Percentiles rank a stretch among this genome's conserved stretches.
Conservation (phyloP, 2,797 vertebrate genomes). For the Craterocephalus amniculus region DNA sequence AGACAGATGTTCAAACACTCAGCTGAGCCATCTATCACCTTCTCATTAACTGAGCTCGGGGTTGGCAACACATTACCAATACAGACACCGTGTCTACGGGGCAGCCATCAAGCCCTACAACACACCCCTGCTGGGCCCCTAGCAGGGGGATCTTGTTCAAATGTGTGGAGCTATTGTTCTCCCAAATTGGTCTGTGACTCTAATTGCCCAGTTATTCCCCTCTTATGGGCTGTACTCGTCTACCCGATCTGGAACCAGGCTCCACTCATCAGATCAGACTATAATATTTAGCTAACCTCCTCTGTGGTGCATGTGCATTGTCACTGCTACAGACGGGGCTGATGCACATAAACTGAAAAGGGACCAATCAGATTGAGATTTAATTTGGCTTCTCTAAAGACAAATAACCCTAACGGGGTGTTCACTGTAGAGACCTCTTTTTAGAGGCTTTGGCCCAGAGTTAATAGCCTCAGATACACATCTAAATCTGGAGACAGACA, state of each 20-base stretch:
- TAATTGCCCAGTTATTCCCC: constrained; percentile 84
- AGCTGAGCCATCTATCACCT: constrained; percentile 32
- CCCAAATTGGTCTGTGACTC: constrained; percentile 82
- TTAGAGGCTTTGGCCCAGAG: constrained; percentile 54
- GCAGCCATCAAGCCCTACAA: constrained; percentile 82
- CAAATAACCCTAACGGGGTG: constrained; percentile 17
- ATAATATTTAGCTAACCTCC: constrained; percentile 65
- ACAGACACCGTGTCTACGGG: constrained; percentile 81
- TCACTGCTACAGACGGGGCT: constrained; percentile 33
- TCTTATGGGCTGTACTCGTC: constrained; percentile 69
- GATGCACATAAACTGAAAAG: constrained; percentile 14
- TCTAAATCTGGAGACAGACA: constrained; percentile 73
- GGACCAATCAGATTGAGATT: constrained; percentile 28
- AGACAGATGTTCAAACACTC: constrained; percentile 62
- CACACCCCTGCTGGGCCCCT: constrained; percentile 74
- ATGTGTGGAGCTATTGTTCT: constrained; percentile 81
- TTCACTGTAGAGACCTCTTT: constrained; percentile 52
- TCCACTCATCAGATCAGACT: constrained; percentile 63
- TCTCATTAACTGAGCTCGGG: constrained; percentile 61
- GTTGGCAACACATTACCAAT: constrained; percentile 74
- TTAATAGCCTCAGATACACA: constrained; percentile 58
- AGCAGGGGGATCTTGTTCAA: constrained; percentile 76
- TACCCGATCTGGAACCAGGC: constrained; percentile 73
- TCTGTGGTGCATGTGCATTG: constrained; percentile 26
- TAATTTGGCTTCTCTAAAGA: constrained; percentile 33